Conservation (phyloP, 2,797 vertebrate genomes). For the Malurus splendens region DNA sequence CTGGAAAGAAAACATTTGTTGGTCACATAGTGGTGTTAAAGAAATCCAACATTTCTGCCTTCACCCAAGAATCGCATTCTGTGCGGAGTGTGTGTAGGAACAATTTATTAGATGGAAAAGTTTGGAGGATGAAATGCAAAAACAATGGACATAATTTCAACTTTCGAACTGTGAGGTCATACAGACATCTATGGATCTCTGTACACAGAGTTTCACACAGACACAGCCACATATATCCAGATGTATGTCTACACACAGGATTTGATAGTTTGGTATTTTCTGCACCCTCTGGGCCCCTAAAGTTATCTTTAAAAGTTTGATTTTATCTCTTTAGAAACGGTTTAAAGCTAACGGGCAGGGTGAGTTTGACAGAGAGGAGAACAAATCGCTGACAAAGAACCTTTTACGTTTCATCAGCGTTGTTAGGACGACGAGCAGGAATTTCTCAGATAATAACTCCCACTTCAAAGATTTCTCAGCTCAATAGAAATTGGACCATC, state of each 20-base stretch:
- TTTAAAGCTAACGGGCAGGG: slow-evolving; percentile 84
- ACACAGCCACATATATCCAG: slow-evolving; percentile 11
- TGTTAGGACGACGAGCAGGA: slow-evolving; percentile 94
- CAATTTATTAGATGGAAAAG: slow-evolving; percentile 16
- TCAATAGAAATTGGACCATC: slow-evolving; percentile 94
- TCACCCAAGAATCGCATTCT: not conserved
- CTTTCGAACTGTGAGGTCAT: slow-evolving; percentile 36
- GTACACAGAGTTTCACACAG: slow-evolving; percentile 23
- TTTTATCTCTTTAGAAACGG: slow-evolving; percentile 80
- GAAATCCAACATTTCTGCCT: slow-evolving; percentile 8
- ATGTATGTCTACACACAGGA: slow-evolving; percentile 28
- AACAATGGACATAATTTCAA: slow-evolving; percentile 27
- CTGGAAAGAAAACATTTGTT: slow-evolving; percentile 18
- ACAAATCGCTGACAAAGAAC: slow-evolving; percentile 94
- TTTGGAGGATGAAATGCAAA: slow-evolving; percentile 31
- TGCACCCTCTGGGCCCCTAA: slow-evolving; percentile 56
- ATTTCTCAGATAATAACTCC: slow-evolving; percentile 94
- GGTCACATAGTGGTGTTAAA: not conserved
- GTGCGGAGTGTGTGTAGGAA: slow-evolving; percentile 8
- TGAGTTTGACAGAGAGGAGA: slow-evolving; percentile 88
- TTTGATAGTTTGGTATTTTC: slow-evolving; percentile 52
- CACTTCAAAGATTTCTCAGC: slow-evolving; percentile 89
- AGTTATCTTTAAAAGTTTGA: slow-evolving; percentile 72
- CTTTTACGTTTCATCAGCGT: slow-evolving; percentile 96
- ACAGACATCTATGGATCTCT: slow-evolving; percentile 10